Evolutionary conservation across 2,888 invertebrate genomes (phyloP).

Genomic region (Drosophila mercatorum): DNA sequence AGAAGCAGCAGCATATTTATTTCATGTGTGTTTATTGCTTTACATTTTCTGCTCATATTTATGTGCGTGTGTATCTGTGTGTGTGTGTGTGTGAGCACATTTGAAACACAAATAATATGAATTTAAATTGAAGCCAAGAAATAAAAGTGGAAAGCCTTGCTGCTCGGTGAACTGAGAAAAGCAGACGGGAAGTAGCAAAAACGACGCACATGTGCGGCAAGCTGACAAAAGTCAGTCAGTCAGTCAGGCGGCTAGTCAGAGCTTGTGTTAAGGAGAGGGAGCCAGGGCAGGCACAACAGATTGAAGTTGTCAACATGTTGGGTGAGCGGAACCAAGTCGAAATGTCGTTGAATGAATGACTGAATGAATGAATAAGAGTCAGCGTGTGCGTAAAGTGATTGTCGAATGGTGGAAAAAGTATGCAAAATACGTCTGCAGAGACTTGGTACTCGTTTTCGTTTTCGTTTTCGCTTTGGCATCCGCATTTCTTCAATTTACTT

Average conservation of each 20-base stretch:
- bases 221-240: slow-evolving; percentile 47
- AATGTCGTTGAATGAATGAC: slow-evolving; percentile 17
- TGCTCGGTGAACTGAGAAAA: slow-evolving; percentile 64
- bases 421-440: slow-evolving; percentile 38
- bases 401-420: slow-evolving; percentile 55
- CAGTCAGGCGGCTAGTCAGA: slow-evolving; percentile 7
- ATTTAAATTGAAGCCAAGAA: slow-evolving; percentile 67
- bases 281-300: slow-evolving; percentile 39
- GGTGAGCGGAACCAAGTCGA: slow-evolving; percentile 51
- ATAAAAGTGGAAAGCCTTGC: slow-evolving; percentile 35
- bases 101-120: slow-evolving; percentile 64
- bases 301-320: slow-evolving; percentile 71
- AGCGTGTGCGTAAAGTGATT: slow-evolving; percentile 65
- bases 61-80: not conserved
- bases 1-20: slow-evolving; percentile 6
- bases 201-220: slow-evolving; percentile 58
- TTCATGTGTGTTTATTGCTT: not conserved
- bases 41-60: slow-evolving; percentile 3
- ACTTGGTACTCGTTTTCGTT: not conserved
- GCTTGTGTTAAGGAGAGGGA: slow-evolving; percentile 17
- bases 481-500: slow-evolving; percentile 33
- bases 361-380: slow-evolving; percentile 39
- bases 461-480: not conserved
- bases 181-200: slow-evolving; percentile 65
- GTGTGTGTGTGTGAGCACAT: slow-evolving; percentile 5